Evolutionary conservation across 2,113 vertebrate species (phyloP).

Genomic region (Eulemur rufifrons): DNA sequence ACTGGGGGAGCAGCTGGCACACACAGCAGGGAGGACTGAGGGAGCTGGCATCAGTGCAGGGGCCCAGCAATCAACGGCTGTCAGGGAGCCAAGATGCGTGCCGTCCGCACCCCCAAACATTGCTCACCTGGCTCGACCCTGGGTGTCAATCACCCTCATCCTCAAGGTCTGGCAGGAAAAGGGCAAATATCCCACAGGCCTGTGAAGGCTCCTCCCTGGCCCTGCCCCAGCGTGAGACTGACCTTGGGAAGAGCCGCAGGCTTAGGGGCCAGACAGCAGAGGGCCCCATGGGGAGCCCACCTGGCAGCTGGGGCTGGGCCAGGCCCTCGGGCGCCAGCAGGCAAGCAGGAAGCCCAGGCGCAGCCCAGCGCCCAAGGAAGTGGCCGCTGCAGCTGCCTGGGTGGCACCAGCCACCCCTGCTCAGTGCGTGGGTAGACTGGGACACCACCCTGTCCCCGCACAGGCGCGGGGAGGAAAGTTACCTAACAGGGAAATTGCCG

Average conservation of each 20-base stretch:
- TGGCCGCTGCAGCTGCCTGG: not conserved
- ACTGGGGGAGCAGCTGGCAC: not conserved
- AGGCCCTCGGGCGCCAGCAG: fast-evolving
- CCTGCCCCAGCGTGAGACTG: not conserved
- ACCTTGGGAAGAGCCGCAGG: not conserved
- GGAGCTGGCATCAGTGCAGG: not conserved
- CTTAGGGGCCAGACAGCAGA: not conserved
- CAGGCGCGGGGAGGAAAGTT: not conserved
- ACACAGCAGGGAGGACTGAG: not conserved
- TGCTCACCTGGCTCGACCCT: not conserved
- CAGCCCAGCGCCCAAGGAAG: not conserved
- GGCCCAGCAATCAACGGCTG: not conserved
- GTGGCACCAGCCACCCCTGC: no score
- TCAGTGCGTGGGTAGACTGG: not conserved
- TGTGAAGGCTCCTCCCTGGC: not conserved
- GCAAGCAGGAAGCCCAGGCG: not conserved
- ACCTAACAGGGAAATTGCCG: not conserved
- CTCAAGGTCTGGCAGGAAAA: not conserved
- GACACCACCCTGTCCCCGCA: not conserved
- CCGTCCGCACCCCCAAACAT: not conserved
- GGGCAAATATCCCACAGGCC: not conserved
- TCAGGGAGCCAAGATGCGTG: not conserved
- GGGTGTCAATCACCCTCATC: not conserved
- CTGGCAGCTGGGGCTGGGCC: not conserved
- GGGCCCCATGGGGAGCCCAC: not conserved